Evolutionary conservation across 2,888 invertebrate species (phyloP), one percentile per base, ranked within the genome.

Genomic region (Leptinotarsa juncta): DNA sequence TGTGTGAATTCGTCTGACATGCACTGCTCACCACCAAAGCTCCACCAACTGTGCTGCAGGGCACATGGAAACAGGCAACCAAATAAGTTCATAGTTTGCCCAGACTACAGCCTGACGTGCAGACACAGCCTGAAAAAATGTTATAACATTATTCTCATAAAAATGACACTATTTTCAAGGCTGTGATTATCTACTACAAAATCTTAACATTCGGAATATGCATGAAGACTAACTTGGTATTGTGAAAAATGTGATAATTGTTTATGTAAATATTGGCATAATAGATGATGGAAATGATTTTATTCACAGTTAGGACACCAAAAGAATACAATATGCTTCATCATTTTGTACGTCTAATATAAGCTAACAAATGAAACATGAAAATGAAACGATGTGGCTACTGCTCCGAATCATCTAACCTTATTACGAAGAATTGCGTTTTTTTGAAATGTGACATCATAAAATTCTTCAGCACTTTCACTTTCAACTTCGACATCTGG

Each of bases 11-110:
- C 87, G 81, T 87, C 86, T 80, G 87, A 87, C 88, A 87, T 87
- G 83, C 87, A 88, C 83, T 84, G 84, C 82, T 85, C 83, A 79
- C 78, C 81, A 80, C 85, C 86, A 82, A 85, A 84, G 82, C 86
- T 86, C 87, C 88, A 88, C 87, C 88, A 88, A 83, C 89, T 89
- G 87, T 89, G 89, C 88, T 90, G 90, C 88, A 90, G 88, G 86
- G 90, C 90, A 89, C 90, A 90, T 85, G 90, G 90, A 83, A 90
- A 89, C 82, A 90, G 85, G 83, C 90, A 90, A 86, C 90, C 89
- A 86, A 90, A 90, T 87, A 90, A 87, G 88, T 90, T 90, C 90
- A 90, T 90, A 87, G 88, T 89, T 89, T 86, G 88, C 89, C 90
- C 90, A 90, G 90, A 90, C 90, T 88, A 88, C 87, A 86, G 89